Percentiles rank a stretch among this genome's conserved stretches.
Evolutionary conservation across 2,797 vertebrate genomes (phyloP).

Genomic region (Anabas testudineus): DNA sequence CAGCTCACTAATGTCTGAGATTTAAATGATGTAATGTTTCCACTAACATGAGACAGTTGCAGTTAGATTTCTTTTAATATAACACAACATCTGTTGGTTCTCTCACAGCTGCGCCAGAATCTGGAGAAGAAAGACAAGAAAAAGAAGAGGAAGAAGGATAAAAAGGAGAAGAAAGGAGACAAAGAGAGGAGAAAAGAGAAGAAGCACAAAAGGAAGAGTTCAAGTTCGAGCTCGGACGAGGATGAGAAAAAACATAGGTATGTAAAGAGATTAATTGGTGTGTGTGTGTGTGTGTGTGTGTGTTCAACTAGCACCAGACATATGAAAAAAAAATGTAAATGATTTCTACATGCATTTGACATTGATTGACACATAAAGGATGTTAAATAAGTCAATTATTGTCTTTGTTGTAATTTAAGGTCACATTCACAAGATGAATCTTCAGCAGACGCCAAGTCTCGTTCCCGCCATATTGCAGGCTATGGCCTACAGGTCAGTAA

Average conservation of each 20-base stretch:
- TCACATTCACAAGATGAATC: slow-evolving; percentile 76
- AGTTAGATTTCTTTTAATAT: not conserved
- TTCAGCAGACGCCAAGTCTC: slow-evolving; percentile 47
- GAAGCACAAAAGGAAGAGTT: slow-evolving; percentile 84
- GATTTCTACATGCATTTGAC: not conserved
- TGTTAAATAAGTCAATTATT: not conserved
- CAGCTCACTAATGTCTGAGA: not conserved
- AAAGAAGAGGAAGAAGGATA: slow-evolving; percentile 85
- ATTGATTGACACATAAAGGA: not conserved
- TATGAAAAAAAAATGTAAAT: not conserved
- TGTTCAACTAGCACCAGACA: not conserved
- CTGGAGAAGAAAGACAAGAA: slow-evolving; percentile 89
- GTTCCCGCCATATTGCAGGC: slow-evolving; percentile 74
- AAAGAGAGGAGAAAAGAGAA: slow-evolving; percentile 88
- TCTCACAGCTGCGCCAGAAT: slow-evolving; percentile 90
- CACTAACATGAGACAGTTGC: not conserved
- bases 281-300: not conserved
- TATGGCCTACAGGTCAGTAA: slow-evolving; percentile 91
- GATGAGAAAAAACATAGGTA: slow-evolving; percentile 75
- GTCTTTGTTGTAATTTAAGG: slow-evolving; percentile 65
- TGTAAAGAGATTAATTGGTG: not conserved
- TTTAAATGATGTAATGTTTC: not conserved
- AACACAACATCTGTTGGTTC: not conserved
- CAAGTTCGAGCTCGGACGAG: slow-evolving; percentile 81
- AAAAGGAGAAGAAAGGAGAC: slow-evolving; percentile 89